Percentiles rank a stretch among this genome's conserved stretches.
Evolutionary conservation across 2,888 invertebrate species (phyloP).

Genomic region (Ecdyonurus torrentis): DNA sequence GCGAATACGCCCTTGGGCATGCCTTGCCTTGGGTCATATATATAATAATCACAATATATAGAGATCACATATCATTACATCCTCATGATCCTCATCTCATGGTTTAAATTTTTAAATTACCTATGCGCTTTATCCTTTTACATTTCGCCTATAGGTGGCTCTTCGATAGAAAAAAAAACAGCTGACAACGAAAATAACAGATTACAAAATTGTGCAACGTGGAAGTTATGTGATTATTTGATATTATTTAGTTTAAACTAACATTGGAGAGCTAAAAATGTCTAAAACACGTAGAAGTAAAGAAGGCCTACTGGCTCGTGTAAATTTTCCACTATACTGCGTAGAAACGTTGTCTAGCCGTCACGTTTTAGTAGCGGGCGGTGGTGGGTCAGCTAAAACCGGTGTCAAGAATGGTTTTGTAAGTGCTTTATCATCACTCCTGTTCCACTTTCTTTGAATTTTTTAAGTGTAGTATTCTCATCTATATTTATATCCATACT

Average conservation of each 20-base stretch:
- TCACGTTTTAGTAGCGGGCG: constrained; percentile 91
- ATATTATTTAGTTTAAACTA: background rate
- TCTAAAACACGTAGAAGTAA: constrained; percentile 37
- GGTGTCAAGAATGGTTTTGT: constrained; percentile 96
- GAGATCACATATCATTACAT: no score
- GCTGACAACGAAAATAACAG: background rate
- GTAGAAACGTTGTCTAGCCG: constrained; percentile 79
- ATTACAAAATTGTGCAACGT: constrained; percentile 7
- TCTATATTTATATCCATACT: no score
- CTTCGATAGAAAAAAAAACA: background rate
- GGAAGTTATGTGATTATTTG: constrained; percentile 5
- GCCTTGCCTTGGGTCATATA: no score
- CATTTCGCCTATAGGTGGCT: background rate
- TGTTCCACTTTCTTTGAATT: no score
- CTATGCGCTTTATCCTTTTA: no score
- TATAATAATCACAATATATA: no score
- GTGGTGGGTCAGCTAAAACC: constrained; percentile 92
- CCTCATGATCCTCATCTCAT: no score
- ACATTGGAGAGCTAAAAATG: constrained; percentile 28
- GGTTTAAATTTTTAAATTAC: no score
- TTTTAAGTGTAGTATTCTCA: no score
- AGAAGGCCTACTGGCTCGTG: constrained; percentile 63
- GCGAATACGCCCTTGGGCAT: no score
- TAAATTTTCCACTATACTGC: constrained; percentile 87
- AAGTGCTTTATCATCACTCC: constrained; percentile 30